These are phyloP conservation scores for Agapornis roseicollis DNA, from an alignment of 2,113 vertebrate genomes.

Conservation along the genomic window DNA sequence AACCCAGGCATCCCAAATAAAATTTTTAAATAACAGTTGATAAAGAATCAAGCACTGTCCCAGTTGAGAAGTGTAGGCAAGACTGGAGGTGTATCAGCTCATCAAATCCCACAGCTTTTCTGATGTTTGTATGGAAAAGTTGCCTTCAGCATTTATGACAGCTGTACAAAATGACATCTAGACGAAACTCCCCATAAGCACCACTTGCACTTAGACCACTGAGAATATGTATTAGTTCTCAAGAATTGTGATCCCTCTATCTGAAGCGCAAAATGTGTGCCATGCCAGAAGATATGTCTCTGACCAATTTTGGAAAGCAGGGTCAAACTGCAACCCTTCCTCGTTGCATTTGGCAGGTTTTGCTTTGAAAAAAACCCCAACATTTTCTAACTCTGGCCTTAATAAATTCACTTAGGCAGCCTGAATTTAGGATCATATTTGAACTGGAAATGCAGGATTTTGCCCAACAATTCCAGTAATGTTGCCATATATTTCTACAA, in stretches of 20 bases:
- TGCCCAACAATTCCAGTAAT: neutral
- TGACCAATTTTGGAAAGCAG: neutral
- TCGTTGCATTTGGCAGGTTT: neutral
- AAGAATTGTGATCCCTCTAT: neutral
- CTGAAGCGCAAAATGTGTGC: rapidly evolving
- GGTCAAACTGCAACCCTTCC: neutral
- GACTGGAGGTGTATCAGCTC: neutral
- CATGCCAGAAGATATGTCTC: neutral
- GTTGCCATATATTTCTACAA: neutral
- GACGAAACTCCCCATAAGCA: neutral
- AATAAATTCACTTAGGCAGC: neutral
- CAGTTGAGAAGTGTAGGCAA: neutral
- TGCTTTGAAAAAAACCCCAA: neutral
- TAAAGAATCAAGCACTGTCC: neutral
- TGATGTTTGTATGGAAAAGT: neutral
- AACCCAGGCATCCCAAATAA: neutral
- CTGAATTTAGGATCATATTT: neutral
- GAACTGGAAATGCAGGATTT: neutral
- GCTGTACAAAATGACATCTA: neutral
- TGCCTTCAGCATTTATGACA: neutral
- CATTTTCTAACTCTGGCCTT: neutral
- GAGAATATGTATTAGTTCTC: neutral
- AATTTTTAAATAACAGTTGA: neutral
- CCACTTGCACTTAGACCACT: neutral
- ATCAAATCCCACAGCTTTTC: neutral